phyloP scores from a whole-genome alignment of 2,797 vertebrate species.

The Knipowitschia caucasica region DNA sequence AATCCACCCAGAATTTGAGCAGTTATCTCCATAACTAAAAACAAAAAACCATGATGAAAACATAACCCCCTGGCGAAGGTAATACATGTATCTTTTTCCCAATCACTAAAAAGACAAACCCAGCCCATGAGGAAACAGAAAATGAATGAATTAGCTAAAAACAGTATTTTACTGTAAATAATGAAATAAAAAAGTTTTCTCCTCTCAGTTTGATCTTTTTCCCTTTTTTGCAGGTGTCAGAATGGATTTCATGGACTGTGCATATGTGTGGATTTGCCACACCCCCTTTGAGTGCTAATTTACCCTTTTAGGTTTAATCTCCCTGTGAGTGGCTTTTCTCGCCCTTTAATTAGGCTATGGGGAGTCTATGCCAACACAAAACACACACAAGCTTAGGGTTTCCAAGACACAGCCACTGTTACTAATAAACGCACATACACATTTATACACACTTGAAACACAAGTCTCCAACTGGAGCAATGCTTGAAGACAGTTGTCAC shows the following conservation, averaged over 20 bases:
- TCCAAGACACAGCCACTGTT: slow-evolving; percentile 27
- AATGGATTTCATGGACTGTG: slow-evolving; percentile 73
- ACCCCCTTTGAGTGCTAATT: slow-evolving; percentile 80
- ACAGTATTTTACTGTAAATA: neutral
- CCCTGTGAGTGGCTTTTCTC: slow-evolving; percentile 72
- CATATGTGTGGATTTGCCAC: slow-evolving; percentile 70
- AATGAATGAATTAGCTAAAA: neutral
- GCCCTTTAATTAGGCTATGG: slow-evolving; percentile 81
- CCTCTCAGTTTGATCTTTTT: slow-evolving; percentile 28
- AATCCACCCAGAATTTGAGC: too few species aligned
- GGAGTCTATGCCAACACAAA: slow-evolving; percentile 71
- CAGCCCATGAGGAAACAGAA: neutral
- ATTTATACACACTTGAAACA: slow-evolving; percentile 32
- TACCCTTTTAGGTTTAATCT: slow-evolving; percentile 83
- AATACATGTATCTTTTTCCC: too few species aligned
- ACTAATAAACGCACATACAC: slow-evolving; percentile 26
- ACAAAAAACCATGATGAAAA: too few species aligned
- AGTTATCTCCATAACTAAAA: too few species aligned
- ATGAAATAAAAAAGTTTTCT: slow-evolving; percentile 44
- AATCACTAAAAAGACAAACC: neutral
- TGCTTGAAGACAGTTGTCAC: slow-evolving; percentile 60
- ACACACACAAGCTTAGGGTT: slow-evolving; percentile 55
- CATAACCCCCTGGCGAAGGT: too few species aligned
- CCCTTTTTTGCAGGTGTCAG: slow-evolving; percentile 66
- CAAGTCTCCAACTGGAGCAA: slow-evolving; percentile 46